These are phyloP conservation scores for Eulimnadia texana DNA, from an alignment of 1,140 invertebrate genomes.

Conservation along the genomic window DNA sequence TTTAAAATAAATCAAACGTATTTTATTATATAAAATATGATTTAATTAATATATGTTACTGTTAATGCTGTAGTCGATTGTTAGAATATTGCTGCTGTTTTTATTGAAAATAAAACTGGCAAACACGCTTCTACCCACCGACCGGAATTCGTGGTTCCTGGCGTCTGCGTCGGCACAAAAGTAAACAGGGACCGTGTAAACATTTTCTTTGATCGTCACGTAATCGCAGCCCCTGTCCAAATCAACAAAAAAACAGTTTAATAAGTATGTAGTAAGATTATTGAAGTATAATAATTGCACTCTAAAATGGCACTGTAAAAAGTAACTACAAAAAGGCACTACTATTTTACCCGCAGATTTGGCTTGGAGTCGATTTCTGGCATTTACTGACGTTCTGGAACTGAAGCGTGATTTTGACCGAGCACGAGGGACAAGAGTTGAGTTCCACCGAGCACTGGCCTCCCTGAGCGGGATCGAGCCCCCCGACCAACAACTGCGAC, in stretches of 20 bases:
- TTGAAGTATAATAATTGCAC: too few relatives aligned
- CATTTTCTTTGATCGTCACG: slow-evolving; percentile 7
- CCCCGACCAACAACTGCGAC: not conserved
- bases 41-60: slow-evolving; percentile 33
- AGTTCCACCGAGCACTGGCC: slow-evolving; percentile 47
- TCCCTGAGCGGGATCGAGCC: slow-evolving; percentile 21
- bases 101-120: slow-evolving; percentile 45
- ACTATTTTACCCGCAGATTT: not conserved
- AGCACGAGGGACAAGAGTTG: slow-evolving; percentile 52
- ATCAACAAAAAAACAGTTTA: not conserved
- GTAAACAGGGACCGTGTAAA: slow-evolving; percentile 24
- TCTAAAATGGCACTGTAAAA: too few relatives aligned
- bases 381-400: slow-evolving; percentile 28
- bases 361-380: not conserved
- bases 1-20: slow-evolving; percentile 24
- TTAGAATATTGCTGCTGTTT: slow-evolving; percentile 46
- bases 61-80: slow-evolving; percentile 45
- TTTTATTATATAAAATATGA: slow-evolving; percentile 5
- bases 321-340: not conserved
- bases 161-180: slow-evolving; percentile 27
- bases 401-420: slow-evolving; percentile 44
- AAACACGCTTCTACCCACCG: slow-evolving; percentile 42
- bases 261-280: not conserved
- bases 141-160: slow-evolving; percentile 32
- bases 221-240: slow-evolving; percentile 4